These are phyloP conservation scores for Furnarius figulus DNA, from an alignment of 2,113 vertebrate genomes.

Conservation along the genomic window DNA sequence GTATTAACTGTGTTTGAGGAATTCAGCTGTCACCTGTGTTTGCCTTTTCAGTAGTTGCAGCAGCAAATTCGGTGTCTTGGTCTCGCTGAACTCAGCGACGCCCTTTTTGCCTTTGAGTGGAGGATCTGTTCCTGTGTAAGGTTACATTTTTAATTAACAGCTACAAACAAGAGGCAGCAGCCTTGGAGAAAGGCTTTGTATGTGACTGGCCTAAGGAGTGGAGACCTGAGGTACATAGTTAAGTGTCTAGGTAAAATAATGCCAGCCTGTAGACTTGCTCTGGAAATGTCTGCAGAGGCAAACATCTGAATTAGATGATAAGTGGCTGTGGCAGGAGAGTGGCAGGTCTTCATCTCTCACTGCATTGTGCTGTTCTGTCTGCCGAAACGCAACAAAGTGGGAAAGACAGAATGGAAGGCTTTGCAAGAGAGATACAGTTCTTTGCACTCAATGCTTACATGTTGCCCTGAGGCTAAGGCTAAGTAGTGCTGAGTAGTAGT, in stretches of 20 bases:
- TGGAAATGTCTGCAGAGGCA: slow-evolving; percentile 29
- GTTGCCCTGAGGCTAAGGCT: slow-evolving; percentile 66
- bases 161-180: not conserved
- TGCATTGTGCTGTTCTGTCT: slow-evolving; percentile 41
- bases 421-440: slow-evolving; percentile 52
- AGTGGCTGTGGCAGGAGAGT: slow-evolving; percentile 49
- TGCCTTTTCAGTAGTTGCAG: not conserved
- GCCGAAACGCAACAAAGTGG: slow-evolving; percentile 37
- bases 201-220: slow-evolving; percentile 5
- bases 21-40: not conserved
- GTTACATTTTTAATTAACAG: slow-evolving; percentile 60
- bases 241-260: slow-evolving; percentile 33
- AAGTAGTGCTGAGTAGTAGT: slow-evolving; percentile 64
- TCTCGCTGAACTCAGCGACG: not conserved
- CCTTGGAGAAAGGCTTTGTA: not conserved
- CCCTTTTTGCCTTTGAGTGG: not conserved
- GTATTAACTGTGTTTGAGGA: not conserved
- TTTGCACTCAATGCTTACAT: slow-evolving; percentile 32
- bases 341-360: slow-evolving; percentile 45
- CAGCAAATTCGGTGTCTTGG: not conserved
- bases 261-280: not conserved
- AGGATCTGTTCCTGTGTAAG: not conserved
- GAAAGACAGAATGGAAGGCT: slow-evolving; percentile 37
- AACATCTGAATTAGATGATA: slow-evolving; percentile 39
- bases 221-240: not conserved